Percentiles rank a stretch among this genome's conserved stretches.
Evolutionary conservation across 2,888 invertebrate species (phyloP).

Genomic region (Ceraclea dissimilis): DNA sequence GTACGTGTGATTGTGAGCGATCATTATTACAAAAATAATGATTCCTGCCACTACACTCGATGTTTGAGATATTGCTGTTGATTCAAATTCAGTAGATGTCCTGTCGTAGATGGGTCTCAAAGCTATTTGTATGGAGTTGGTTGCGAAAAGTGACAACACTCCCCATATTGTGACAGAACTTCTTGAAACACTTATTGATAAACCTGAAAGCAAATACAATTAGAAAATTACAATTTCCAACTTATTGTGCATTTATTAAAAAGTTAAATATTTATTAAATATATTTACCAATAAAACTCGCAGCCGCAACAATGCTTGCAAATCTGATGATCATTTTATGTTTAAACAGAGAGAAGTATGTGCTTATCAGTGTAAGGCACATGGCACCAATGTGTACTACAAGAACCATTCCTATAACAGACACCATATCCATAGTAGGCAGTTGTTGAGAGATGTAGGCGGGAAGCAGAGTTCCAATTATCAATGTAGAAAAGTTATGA

Average conservation of each 20-base stretch:
- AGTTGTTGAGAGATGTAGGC: conserved; percentile 44
- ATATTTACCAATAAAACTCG: conserved; percentile 50
- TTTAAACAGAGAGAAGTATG: conserved; percentile 39
- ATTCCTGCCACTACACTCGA: conserved; percentile 39
- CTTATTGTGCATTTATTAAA: neutral
- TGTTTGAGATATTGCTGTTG: conserved; percentile 41
- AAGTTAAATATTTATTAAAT: neutral
- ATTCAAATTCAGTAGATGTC: conserved; percentile 42
- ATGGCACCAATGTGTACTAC: conserved; percentile 39
- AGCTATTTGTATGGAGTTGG: conserved; percentile 38
- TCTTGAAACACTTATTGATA: conserved; percentile 36
- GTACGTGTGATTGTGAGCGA: conserved; percentile 38
- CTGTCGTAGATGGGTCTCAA: conserved; percentile 42
- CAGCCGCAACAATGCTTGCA: conserved; percentile 45
- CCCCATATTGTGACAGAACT: conserved; percentile 42
- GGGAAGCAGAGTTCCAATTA: conserved; percentile 48
- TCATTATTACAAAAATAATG: conserved; percentile 38
- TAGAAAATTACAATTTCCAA: neutral
- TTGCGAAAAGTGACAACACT: conserved; percentile 40
- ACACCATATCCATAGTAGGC: conserved; percentile 40
- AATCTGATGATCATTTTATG: conserved; percentile 38
- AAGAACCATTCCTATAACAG: conserved; percentile 38
- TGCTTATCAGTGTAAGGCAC: conserved; percentile 41
- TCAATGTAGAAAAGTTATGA: conserved; percentile 46
- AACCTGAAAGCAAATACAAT: conserved; percentile 38